A percentile compares a stretch with the other conserved stretches of the same genome.
Conservation (phyloP, 2,797 vertebrate genomes). For the Scleropages formosus region DNA sequence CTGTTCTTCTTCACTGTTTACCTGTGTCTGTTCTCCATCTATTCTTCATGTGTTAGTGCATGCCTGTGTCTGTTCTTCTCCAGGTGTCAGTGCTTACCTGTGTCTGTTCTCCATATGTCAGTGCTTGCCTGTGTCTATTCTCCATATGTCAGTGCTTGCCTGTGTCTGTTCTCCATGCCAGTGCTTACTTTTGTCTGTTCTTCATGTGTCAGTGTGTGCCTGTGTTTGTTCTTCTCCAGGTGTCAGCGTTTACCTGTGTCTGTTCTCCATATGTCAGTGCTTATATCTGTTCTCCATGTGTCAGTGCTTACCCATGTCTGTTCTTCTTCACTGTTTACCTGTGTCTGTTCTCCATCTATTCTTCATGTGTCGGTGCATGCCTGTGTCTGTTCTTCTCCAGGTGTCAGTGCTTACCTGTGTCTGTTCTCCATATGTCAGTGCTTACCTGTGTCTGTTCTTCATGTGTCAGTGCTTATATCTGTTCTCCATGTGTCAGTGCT, state of each 20-base stretch:
- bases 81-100: background rate
- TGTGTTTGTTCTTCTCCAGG: background rate
- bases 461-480: background rate
- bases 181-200: background rate
- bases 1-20: background rate
- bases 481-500: background rate
- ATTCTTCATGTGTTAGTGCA: background rate
- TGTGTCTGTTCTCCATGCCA: background rate
- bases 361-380: background rate
- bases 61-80: slow-evolving; percentile 20
- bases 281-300: background rate
- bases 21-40: too few relatives aligned
- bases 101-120: background rate
- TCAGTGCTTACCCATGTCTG: slow-evolving; percentile 17
- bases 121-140: background rate
- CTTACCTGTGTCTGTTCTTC: slow-evolving; percentile 1
- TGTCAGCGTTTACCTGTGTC: background rate
- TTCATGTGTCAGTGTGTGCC: background rate
- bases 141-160: background rate
- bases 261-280: background rate
- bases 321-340: background rate
- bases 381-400: background rate
- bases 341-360: slow-evolving; percentile 4
- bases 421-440: background rate
- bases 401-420: background rate